Percentiles rank a stretch among this genome's conserved stretches.
phyloP scores from a whole-genome alignment of 1,140 invertebrate species.

The Mercenaria mercenaria region DNA sequence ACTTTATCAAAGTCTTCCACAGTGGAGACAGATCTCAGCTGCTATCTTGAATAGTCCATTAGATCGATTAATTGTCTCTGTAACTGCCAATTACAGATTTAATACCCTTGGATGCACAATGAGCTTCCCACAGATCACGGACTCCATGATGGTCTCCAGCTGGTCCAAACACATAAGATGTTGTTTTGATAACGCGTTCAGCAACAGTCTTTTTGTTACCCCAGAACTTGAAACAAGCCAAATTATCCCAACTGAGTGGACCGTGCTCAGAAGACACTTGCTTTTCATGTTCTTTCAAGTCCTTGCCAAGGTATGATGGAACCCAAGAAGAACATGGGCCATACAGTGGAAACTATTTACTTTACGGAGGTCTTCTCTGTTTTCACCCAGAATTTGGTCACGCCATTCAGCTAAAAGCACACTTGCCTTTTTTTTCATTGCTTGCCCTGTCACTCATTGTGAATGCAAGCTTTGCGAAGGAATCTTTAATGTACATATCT shows the following conservation, averaged over 20 bases:
- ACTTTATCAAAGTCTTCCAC: no score
- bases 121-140: no score
- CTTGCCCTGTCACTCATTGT: constrained; percentile 31
- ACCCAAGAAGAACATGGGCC: constrained; percentile 35
- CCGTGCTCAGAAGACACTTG: background rate
- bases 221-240: background rate
- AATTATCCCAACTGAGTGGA: background rate
- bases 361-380: background rate
- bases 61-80: no score
- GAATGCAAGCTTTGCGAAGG: background rate
- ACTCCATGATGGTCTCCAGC: no score
- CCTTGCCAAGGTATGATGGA: constrained; percentile 15
- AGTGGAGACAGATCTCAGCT: no score
- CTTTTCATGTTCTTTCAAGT: background rate
- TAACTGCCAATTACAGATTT: no score
- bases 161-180: constrained; percentile 26
- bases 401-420: constrained; percentile 1
- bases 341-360: constrained; percentile 49
- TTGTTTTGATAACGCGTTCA: background rate
- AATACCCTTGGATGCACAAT: no score
- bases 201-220: background rate
- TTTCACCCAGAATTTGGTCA: background rate
- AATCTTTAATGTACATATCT: background rate
- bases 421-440: constrained; percentile 10
- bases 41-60: no score